Evolutionary conservation across 2,888 invertebrate genomes (phyloP).

Genomic region (Galerucella nymphaeae): DNA sequence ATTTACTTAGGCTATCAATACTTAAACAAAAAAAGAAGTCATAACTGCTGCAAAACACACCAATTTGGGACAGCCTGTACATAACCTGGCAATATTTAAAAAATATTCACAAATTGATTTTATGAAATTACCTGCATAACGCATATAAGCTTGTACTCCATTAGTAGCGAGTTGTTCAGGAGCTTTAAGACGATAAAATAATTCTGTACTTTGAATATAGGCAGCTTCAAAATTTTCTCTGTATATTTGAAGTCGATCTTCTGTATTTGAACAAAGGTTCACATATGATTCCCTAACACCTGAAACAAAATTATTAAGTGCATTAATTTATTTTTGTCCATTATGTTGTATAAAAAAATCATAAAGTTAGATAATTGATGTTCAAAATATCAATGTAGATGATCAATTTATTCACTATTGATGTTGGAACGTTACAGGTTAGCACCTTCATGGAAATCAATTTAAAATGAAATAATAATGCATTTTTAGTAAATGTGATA

Average conservation of each 20-base stretch:
- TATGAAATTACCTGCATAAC: constrained; percentile 74
- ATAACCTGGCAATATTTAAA: neutral
- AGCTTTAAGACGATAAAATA: constrained; percentile 93
- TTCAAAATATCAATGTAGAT: too few relatives aligned
- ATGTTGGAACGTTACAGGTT: too few relatives aligned
- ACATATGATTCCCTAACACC: constrained; percentile 99
- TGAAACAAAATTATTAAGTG: constrained; percentile 40
- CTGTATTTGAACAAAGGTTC: constrained; percentile 92
- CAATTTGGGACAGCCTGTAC: too few relatives aligned
- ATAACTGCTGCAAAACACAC: too few relatives aligned
- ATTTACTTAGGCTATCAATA: too few relatives aligned
- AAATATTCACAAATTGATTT: neutral
- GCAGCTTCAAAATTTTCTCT: constrained; percentile 96
- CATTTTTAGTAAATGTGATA: too few relatives aligned
- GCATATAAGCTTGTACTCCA: constrained; percentile 97
- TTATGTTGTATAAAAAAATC: too few relatives aligned
- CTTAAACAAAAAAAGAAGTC: too few relatives aligned
- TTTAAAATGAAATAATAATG: too few relatives aligned
- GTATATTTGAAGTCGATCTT: constrained; percentile 95
- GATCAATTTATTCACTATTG: too few relatives aligned
- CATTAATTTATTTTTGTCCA: neutral
- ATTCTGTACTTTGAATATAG: constrained; percentile 93
- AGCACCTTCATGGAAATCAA: too few relatives aligned
- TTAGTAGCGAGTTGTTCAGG: constrained; percentile 86
- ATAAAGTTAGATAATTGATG: too few relatives aligned